These are phyloP conservation scores for Latrodectus geometricus DNA, from an alignment of 1,140 invertebrate genomes.

Conservation along the genomic window DNA sequence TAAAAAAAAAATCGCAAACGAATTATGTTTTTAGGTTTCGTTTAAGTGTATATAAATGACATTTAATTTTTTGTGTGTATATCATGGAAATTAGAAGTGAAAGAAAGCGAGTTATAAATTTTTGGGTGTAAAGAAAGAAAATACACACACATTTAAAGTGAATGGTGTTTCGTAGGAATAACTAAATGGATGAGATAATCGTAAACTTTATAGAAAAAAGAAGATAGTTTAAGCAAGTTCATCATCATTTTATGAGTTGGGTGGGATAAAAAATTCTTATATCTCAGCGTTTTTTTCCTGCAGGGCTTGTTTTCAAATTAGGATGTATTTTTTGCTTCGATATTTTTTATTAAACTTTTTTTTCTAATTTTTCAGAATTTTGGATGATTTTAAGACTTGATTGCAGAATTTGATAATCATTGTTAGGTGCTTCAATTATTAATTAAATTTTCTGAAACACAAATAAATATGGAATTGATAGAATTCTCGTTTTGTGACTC, in stretches of 20 bases:
- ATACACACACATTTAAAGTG: conserved; percentile 9
- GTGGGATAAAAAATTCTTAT: neutral
- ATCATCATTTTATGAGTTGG: conserved; percentile 34
- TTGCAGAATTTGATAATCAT: too few relatives aligned
- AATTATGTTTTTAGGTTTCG: conserved; percentile 58
- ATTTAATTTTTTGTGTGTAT: conserved; percentile 36
- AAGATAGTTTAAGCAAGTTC: conserved; percentile 20
- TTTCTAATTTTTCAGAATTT: too few relatives aligned
- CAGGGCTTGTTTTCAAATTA: too few relatives aligned
- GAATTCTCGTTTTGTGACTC: too few relatives aligned
- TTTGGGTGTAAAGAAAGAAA: neutral
- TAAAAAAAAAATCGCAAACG: conserved; percentile 5
- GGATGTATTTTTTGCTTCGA: too few relatives aligned
- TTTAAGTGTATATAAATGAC: conserved; percentile 57
- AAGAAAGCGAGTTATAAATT: conserved; percentile 2
- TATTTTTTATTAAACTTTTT: too few relatives aligned
- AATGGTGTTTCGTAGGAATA: neutral
- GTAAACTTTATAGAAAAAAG: conserved; percentile 11
- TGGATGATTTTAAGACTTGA: too few relatives aligned
- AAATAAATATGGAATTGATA: too few relatives aligned
- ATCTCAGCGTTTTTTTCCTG: neutral
- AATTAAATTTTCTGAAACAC: too few relatives aligned
- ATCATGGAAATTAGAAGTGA: neutral
- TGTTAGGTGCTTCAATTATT: too few relatives aligned
- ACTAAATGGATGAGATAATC: conserved; percentile 41